Evolutionary conservation across 2,888 invertebrate genomes (phyloP).

Genomic region (Callyntrura guangdongensis): DNA sequence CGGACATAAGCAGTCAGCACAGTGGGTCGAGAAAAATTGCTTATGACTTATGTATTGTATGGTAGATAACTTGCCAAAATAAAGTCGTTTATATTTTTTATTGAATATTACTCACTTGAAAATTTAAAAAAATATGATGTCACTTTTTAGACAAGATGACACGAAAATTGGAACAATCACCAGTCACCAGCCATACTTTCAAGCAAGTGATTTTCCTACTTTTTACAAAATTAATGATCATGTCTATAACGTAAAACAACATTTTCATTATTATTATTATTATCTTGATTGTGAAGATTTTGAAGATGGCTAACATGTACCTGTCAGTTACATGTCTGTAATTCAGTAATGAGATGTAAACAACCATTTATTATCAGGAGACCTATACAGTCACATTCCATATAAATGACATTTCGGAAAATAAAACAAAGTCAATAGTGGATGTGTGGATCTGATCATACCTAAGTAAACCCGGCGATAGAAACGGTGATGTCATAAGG

Average conservation of each 20-base stretch:
- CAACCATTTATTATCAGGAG: background rate
- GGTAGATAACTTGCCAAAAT: too few species aligned
- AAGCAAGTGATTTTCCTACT: too few species aligned
- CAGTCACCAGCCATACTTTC: background rate
- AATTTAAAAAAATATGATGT: conserved; percentile 28
- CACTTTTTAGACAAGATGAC: conserved; percentile 35
- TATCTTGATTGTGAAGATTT: background rate
- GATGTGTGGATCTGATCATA: background rate
- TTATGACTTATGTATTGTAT: too few species aligned
- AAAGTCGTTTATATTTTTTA: too few species aligned
- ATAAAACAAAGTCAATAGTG: background rate
- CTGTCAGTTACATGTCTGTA: background rate
- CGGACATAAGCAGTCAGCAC: too few species aligned
- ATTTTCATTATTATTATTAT: background rate
- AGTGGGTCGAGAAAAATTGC: too few species aligned
- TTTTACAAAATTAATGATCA: background rate
- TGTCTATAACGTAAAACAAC: background rate
- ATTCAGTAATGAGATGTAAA: conserved; percentile 30
- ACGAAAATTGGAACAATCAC: background rate
- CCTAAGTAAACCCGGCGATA: too few species aligned
- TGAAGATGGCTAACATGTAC: too few species aligned
- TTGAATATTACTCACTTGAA: too few species aligned
- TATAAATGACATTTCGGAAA: background rate
- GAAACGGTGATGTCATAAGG: conserved; percentile 10
- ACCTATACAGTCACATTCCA: background rate